A percentile compares a stretch with the other conserved stretches of the same genome.
These are phyloP conservation scores for Pyrrhosoma nymphula DNA, from an alignment of 2,888 invertebrate genomes.

Conservation along the genomic window DNA sequence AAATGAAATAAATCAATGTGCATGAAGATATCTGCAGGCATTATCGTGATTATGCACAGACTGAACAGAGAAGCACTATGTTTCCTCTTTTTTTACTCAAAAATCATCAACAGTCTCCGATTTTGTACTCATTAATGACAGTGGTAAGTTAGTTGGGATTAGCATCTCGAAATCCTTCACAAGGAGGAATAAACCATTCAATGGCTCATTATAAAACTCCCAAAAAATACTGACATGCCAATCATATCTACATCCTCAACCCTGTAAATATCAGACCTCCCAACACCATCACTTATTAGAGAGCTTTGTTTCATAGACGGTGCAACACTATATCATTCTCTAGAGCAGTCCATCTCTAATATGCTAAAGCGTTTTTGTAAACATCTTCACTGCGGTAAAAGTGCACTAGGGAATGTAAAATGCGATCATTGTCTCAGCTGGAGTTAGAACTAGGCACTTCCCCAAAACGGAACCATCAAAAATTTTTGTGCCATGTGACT, in stretches of 20 bases:
- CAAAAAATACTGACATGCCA: slow-evolving; percentile 52
- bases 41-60: slow-evolving; percentile 47
- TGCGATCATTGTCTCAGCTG: slow-evolving; percentile 18
- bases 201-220: neutral
- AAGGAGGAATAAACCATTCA: neutral
- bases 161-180: slow-evolving; percentile 42
- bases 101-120: neutral
- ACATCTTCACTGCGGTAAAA: neutral
- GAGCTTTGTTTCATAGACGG: neutral
- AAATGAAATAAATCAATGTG: slow-evolving; percentile 38
- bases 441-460: neutral
- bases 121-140: slow-evolving; percentile 44
- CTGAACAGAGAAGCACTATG: slow-evolving; percentile 26
- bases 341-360: slow-evolving; percentile 23
- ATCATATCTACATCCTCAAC: slow-evolving; percentile 31
- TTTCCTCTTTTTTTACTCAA: neutral
- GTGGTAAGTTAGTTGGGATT: slow-evolving; percentile 46
- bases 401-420: neutral
- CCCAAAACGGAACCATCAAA: neutral
- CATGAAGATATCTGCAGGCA: slow-evolving; percentile 54
- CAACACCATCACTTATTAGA: slow-evolving; percentile 36
- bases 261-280: slow-evolving; percentile 21
- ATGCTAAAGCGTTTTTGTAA: neutral
- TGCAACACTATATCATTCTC: neutral
- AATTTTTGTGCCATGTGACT: neutral